Conservation (phyloP, 2,113 vertebrate species). For the Limanda limanda region DNA sequence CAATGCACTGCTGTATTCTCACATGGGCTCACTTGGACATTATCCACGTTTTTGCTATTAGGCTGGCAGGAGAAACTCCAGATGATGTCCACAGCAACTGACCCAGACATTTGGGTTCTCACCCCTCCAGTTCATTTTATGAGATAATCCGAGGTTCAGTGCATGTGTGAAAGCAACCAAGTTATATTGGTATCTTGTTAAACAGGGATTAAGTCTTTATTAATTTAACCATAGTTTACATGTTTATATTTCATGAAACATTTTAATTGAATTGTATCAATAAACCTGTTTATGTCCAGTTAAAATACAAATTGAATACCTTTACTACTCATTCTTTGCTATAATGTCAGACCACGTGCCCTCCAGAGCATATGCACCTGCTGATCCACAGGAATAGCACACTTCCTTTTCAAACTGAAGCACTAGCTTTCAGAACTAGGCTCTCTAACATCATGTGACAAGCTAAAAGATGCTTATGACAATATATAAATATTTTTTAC, state of each 20-base stretch:
- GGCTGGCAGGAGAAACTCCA: no score
- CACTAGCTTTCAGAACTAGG: neutral
- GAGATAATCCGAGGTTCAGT: neutral
- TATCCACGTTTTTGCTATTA: no score
- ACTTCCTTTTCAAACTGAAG: constrained; percentile 4
- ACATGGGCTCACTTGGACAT: no score
- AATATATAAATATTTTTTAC: neutral
- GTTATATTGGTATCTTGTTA: neutral
- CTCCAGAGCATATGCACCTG: neutral
- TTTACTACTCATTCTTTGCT: neutral
- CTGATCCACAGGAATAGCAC: neutral
- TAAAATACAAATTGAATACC: neutral
- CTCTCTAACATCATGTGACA: neutral
- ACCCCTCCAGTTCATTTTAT: no score
- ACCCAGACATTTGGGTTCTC: no score
- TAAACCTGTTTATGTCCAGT: neutral
- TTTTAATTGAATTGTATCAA: neutral
- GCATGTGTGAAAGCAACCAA: neutral
- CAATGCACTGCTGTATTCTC: no score
- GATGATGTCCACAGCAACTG: no score
- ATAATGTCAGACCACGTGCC: neutral
- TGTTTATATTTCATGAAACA: neutral
- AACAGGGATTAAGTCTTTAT: no score
- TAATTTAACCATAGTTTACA: neutral
- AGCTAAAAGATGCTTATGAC: constrained; percentile 3